These are phyloP conservation scores for Belonocnema kinseyi DNA, from an alignment of 1,140 invertebrate genomes.

Conservation along the genomic window DNA sequence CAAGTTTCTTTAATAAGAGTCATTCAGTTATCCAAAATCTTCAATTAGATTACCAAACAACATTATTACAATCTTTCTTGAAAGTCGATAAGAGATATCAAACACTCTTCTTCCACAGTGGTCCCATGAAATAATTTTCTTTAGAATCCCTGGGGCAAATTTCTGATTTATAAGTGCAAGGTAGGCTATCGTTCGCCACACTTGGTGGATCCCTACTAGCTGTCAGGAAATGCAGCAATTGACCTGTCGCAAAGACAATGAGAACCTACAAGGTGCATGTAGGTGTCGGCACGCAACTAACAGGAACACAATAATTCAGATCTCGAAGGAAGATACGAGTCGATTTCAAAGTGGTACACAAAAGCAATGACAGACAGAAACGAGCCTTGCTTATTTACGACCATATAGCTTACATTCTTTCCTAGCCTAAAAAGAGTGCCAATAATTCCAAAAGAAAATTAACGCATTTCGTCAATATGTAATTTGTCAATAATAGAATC, in stretches of 20 bases:
- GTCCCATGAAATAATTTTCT: no score
- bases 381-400: constrained; percentile 10
- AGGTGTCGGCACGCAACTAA: constrained; percentile 69
- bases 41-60: no score
- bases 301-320: constrained; percentile 70
- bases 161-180: no score
- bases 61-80: no score
- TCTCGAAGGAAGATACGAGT: constrained; percentile 46
- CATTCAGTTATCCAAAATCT: no score
- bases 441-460: background rate
- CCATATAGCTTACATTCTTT: constrained; percentile 5
- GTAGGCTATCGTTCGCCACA: background rate
- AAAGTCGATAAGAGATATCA: no score
- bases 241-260: constrained; percentile 67
- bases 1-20: no score
- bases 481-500: no score
- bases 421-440: constrained; percentile 18
- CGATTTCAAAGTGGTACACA: constrained; percentile 46
- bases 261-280: constrained; percentile 59
- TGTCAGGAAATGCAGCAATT: constrained; percentile 71
- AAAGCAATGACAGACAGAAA: constrained; percentile 38
- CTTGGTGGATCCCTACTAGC: constrained; percentile 32
- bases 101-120: no score
- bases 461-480: background rate
- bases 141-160: no score